phyloP scores from a whole-genome alignment of 2,888 invertebrate genomes.

The Macrosoma leucophasiata region DNA sequence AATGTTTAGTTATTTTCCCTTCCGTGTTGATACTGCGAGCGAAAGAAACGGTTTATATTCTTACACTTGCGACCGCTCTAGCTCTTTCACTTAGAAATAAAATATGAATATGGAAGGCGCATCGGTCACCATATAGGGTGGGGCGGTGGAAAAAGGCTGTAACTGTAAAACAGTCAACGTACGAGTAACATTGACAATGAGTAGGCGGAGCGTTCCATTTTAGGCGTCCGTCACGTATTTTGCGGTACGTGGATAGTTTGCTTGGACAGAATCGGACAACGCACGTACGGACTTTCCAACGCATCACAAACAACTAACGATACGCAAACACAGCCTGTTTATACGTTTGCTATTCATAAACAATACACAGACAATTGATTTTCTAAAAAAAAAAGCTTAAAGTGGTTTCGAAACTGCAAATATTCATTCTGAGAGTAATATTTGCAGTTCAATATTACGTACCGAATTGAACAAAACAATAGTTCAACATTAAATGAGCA shows the following conservation, averaged over 20 bases:
- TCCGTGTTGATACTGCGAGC: too few species aligned
- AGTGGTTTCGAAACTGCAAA: too few species aligned
- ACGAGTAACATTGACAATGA: conserved; percentile 66
- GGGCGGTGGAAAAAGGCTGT: conserved; percentile 49
- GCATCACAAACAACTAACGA: conserved; percentile 48
- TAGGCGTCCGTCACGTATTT: conserved; percentile 57
- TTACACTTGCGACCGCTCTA: conserved; percentile 30
- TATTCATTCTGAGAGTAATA: too few species aligned
- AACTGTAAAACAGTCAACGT: conserved; percentile 67
- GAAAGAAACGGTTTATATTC: too few species aligned
- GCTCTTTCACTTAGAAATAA: conserved; percentile 48
- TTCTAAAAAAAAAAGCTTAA: too few species aligned
- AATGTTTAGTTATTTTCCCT: too few species aligned
- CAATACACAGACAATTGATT: too few species aligned
- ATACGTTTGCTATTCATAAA: conserved; percentile 16
- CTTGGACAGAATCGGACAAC: conserved; percentile 29
- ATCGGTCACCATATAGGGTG: conserved; percentile 47
- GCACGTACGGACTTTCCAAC: conserved; percentile 60
- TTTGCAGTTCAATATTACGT: too few species aligned
- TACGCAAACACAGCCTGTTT: conserved; percentile 23
- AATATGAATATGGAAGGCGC: conserved; percentile 61
- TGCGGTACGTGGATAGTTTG: conserved; percentile 49
- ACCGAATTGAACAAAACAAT: too few species aligned
- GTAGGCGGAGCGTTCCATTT: conserved; percentile 46
- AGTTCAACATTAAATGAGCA: too few species aligned